Evolutionary conservation across 2,797 vertebrate genomes (phyloP), one percentile per base, ranked within the genome.

Genomic region (Melanogrammus aeglefinus): DNA sequence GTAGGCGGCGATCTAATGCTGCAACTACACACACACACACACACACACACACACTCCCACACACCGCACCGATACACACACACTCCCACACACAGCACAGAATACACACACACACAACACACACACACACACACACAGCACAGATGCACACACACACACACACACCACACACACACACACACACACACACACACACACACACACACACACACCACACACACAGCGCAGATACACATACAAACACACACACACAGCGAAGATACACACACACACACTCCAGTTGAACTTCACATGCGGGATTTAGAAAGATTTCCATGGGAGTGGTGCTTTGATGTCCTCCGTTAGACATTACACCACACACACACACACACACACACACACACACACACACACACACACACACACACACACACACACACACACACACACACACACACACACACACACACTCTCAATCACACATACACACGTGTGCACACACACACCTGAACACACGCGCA

Each of bases 201-300:
- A 31, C 31, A 2, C 31, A 2, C 31, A 31, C 31, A 31, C 31
- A 31, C 31, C 29, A 21, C 31, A 75, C 27, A 35, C 16, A 36
- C 74, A 31, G 31, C 1, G 2, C 31, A 31, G 2, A 31, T 2
- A 31, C 31, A 31, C 31, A 31, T 2, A 31, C 31, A 31, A 1
- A 2, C 31, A 1, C 31, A 31, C 31, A 31, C 31, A 31, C 31
- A 31, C 2, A 31, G 31, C 31, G 3, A 0, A 31, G 0, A 31
- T 2, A 81, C 70, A 78, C 79, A 83, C 84, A 80, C 75, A 84
- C 79, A 81, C 74, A 82, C 86, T 84, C 79, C 24, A 2, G 77
- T 27, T 89, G 85, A 90, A 87, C 88, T 85, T 82, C 6, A 39
- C 78, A 87, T 79, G 88, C 80, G 77, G 83, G 84, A 91, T 90